These are phyloP conservation scores for Bellardia bayeri DNA, from an alignment of 2,888 invertebrate genomes.

Conservation along the genomic window DNA sequence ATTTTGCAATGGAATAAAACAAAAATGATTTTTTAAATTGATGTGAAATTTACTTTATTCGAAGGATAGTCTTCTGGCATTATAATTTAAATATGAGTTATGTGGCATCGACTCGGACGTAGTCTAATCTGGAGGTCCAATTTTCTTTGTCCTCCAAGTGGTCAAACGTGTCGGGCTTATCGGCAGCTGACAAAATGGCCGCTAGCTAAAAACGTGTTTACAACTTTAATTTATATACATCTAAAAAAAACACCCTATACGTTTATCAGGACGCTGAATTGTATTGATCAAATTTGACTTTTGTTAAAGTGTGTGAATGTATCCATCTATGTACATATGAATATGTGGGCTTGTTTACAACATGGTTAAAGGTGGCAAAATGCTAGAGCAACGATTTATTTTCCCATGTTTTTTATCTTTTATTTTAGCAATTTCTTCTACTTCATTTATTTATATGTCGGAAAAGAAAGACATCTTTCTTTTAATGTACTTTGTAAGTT, in stretches of 20 bases:
- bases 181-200: too few species aligned
- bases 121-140: too few species aligned
- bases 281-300: constrained; percentile 46
- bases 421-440: constrained; percentile 62
- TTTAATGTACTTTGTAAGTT: constrained; percentile 25
- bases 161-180: too few species aligned
- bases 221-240: too few species aligned
- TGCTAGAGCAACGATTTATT: constrained; percentile 57
- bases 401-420: constrained; percentile 60
- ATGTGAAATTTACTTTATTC: too few species aligned
- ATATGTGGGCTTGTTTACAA: constrained; percentile 22
- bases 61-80: too few species aligned
- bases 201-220: too few species aligned
- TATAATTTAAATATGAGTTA: too few species aligned
- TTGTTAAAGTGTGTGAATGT: not conserved
- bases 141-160: too few species aligned
- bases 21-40: too few species aligned
- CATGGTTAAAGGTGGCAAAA: constrained; percentile 58
- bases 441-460: constrained; percentile 45
- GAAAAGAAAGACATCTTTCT: constrained; percentile 40
- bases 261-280: constrained; percentile 8
- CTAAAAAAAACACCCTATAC: not conserved
- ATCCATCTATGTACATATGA: not conserved
- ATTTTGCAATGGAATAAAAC: too few species aligned
- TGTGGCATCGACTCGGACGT: too few species aligned